These are phyloP conservation scores for Xylophagus ater DNA, from an alignment of 2,888 invertebrate genomes.

Conservation along the genomic window DNA sequence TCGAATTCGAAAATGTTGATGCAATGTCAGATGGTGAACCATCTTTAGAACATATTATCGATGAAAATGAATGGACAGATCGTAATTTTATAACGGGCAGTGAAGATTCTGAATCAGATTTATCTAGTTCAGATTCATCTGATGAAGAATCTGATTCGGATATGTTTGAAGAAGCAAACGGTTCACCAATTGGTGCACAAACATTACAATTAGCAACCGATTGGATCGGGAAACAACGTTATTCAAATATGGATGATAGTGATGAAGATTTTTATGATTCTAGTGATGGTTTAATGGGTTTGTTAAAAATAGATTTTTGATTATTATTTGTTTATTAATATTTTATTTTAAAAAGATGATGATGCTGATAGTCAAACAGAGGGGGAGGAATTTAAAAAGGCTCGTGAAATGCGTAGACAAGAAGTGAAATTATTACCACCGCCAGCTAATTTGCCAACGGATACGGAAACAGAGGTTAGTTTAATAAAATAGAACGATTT, in stretches of 20 bases:
- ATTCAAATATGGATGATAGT: constrained; percentile 39
- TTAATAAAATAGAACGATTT: too few relatives aligned
- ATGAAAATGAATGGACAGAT: constrained; percentile 93
- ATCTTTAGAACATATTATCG: constrained; percentile 61
- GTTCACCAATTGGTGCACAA: constrained; percentile 44
- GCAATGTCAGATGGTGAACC: constrained; percentile 52
- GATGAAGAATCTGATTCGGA: constrained; percentile 54
- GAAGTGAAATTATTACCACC: constrained; percentile 56
- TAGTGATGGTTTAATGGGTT: constrained; percentile 37
- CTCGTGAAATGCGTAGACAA: constrained; percentile 53
- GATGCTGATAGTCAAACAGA: constrained; percentile 62
- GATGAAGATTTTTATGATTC: constrained; percentile 38
- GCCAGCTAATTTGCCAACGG: constrained; percentile 49
- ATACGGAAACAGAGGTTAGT: constrained; percentile 61
- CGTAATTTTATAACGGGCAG: constrained; percentile 78
- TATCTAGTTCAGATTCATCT: constrained; percentile 43
- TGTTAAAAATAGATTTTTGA: constrained; percentile 2
- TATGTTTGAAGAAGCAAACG: constrained; percentile 56
- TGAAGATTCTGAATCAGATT: constrained; percentile 56
- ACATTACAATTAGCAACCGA: constrained; percentile 57
- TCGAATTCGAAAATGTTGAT: constrained; percentile 66
- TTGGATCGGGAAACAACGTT: constrained; percentile 50
- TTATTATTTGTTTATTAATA: not conserved
- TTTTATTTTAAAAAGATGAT: constrained; percentile 39
- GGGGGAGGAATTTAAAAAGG: constrained; percentile 54